phyloP scores from a whole-genome alignment of 2,113 vertebrate genomes.

The Serinus canaria region DNA sequence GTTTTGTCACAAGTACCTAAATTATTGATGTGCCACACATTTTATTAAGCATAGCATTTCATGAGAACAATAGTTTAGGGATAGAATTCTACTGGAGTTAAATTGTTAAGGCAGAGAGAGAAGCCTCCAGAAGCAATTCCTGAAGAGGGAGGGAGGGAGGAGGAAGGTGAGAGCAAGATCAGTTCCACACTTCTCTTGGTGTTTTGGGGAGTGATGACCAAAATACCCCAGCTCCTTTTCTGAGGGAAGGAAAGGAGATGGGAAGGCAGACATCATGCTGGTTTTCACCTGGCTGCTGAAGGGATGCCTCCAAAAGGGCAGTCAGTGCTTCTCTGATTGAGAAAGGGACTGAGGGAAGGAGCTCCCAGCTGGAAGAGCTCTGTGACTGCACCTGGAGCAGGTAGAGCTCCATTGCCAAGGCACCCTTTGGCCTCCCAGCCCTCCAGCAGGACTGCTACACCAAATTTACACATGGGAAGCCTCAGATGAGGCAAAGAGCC shows the following conservation, averaged over 20 bases:
- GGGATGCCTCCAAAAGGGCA: not conserved
- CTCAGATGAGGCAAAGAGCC: not conserved
- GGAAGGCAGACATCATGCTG: not conserved
- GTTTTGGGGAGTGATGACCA: not conserved
- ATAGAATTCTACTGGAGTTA: not conserved
- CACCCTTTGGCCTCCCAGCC: not conserved
- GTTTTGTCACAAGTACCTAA: constrained; percentile 21
- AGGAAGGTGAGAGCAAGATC: not conserved
- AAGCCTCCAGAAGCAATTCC: not conserved
- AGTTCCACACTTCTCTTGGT: not conserved
- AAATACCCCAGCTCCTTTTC: not conserved
- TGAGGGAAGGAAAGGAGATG: not conserved
- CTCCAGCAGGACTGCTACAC: too few relatives aligned
- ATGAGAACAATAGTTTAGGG: not conserved
- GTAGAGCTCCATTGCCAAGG: not conserved
- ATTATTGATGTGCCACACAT: not conserved
- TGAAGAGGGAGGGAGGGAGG: not conserved
- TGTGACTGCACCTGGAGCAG: not conserved
- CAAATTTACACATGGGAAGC: not conserved
- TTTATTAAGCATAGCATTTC: constrained; percentile 46
- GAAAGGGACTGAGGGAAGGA: not conserved
- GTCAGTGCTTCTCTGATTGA: not conserved
- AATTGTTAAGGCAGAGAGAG: not conserved
- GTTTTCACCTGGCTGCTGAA: accelerated
- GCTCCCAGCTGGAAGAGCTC: not conserved